Evolutionary conservation across 1,140 invertebrate species (phyloP), one percentile per base, ranked within the genome.

Genomic region (Thrips palmi): DNA sequence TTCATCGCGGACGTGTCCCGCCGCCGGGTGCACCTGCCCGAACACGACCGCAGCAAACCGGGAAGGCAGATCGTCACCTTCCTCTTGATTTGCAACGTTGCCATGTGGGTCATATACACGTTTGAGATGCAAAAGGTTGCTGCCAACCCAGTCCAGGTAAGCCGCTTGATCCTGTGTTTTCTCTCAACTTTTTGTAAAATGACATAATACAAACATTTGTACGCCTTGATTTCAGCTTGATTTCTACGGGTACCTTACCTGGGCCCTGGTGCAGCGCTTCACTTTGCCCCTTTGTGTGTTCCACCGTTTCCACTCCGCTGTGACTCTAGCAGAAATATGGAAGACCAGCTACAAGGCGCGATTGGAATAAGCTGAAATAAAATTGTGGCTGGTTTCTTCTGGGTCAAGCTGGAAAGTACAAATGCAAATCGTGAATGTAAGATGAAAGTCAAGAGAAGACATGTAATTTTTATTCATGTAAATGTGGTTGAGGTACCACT

Each of bases 321-420:
- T 96, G 18, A 92, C 88, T 62, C 72, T 96, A 43, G 89, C 89
- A 45, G 91, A 96, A 61, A 92, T 97, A 42, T 96, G 92, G 91
- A 93, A 93, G 63, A 92, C 88, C 46, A 89, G 85, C 53, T 97
- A 96, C 70, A 91, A 89, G 65, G 77, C 82, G 43, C 73, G 80
- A 44, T 62, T 84, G 52, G 80, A 84, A 60, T 83, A 77, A 69
- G 67, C 46, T 40, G 24, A 39, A 7, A 41, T 25, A 24, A 23
- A 35, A 41, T n/a, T n/a, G n/a, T n/a, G n/a, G n/a, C 24, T n/a
- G n/a, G n/a, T n/a, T n/a, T n/a, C n/a, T n/a, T n/a, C n/a, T n/a
- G n/a, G n/a, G n/a, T n/a, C n/a, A n/a, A n/a, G n/a, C n/a, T n/a
- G n/a, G n/a, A n/a, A n/a, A n/a, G n/a, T n/a, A n/a, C n/a, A n/a